Conservation (phyloP, 2,113 vertebrate species). For the Notothenia rossii region DNA sequence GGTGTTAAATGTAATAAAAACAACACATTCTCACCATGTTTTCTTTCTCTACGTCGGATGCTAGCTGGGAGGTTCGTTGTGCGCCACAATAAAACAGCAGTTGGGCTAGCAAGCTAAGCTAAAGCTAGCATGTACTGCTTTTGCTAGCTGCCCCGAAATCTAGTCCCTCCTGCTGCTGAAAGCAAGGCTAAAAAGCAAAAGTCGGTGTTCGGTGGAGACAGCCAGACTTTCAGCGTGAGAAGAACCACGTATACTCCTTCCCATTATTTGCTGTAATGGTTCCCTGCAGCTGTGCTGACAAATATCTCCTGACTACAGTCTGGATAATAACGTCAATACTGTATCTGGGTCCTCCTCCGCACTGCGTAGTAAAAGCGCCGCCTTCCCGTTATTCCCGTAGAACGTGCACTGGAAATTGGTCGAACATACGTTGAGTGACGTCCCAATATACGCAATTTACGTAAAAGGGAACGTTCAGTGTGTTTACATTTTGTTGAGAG, state of each 20-base stretch:
- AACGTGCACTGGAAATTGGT: neutral
- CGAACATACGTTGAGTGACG: accelerated
- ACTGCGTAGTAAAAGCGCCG: constrained; percentile 61
- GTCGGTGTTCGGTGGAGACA: constrained; percentile 40
- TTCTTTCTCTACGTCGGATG: constrained; percentile 36
- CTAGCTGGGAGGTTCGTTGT: constrained; percentile 38
- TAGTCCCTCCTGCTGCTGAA: constrained; percentile 26
- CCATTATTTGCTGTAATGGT: constrained; percentile 59
- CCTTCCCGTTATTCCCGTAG: constrained; percentile 32
- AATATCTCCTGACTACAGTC: constrained; percentile 9
- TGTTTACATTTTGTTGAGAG: constrained; percentile 33
- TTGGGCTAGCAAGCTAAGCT: neutral
- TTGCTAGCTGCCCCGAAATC: neutral
- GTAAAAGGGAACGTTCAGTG: constrained; percentile 19
- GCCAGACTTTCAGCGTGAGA: constrained; percentile 38
- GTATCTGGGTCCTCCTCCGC: constrained; percentile 53
- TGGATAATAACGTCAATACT: constrained; percentile 48
- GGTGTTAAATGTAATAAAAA: neutral
- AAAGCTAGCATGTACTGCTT: neutral
- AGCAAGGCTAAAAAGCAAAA: constrained; percentile 35
- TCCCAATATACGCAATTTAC: neutral
- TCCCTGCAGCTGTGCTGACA: neutral
- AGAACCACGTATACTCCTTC: constrained; percentile 37
- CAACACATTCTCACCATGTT: constrained; percentile 69
- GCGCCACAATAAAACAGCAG: constrained; percentile 55